Base-by-base conservation (phyloP, 1,140 invertebrate species). In the Globodera rostochiensis region DNA sequence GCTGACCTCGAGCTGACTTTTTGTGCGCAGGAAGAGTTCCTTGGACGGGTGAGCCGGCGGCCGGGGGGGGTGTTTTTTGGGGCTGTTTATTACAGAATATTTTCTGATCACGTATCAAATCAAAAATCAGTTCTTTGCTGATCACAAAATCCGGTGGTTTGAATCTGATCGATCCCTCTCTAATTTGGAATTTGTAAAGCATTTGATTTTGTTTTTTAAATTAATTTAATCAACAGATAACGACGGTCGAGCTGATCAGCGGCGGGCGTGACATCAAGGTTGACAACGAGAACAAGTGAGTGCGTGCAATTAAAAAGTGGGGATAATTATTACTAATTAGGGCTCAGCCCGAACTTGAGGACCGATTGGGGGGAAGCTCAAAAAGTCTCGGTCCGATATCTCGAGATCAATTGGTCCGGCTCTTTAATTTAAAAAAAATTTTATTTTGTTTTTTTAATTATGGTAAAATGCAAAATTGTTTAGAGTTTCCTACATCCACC, bases 401-500 rank as follows among this genome's bases (percentile, higher is more conserved):
- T 36, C 3, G 36, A 36, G 36, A 36, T 36, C 36, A 36, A 21
- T 66, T 66, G 21, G 13, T 66, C 60, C 60, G 21, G 13, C 60
- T 21, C 60, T n/a, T n/a, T n/a, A n/a, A n/a, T n/a, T n/a, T n/a
- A n/a, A n/a, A n/a, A n/a, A n/a, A n/a, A n/a, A n/a, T n/a, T n/a
- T n/a, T n/a, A n/a, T n/a, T n/a, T n/a, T n/a, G n/a, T n/a, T n/a
- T n/a, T n/a, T n/a, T n/a, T n/a, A n/a, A n/a, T n/a, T n/a, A n/a
- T n/a, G n/a, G n/a, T n/a, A n/a, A 36, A 36, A 47, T 74, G 77
- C 21, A 53, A 36, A 21, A 70, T 67, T 70, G 67, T 81, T 21
- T 88, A 95, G 94, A 91, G 97, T 98, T 79, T 94, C 95, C 88
- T 98, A 98, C 90, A 96, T 99, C 71, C 97, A 99, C 91, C 91